Evolutionary conservation across 2,888 invertebrate species (phyloP).

Genomic region (Thereva unica): DNA sequence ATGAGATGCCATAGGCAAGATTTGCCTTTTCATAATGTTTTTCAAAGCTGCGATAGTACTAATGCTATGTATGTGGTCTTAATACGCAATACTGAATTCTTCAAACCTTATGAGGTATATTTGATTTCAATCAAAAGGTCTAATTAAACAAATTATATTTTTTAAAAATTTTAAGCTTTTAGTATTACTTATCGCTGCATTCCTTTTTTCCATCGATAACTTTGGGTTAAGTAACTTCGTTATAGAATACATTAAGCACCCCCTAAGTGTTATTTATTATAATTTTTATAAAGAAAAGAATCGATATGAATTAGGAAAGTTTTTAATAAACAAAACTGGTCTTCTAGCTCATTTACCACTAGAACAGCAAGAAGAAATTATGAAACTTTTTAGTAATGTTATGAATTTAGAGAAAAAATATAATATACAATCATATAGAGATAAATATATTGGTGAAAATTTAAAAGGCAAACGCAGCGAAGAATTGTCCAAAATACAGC

Average conservation of each 20-base stretch:
- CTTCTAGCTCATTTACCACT: conserved; percentile 6
- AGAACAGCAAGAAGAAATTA: conserved; percentile 11
- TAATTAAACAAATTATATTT: too few relatives aligned
- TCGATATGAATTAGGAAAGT: conserved; percentile 6
- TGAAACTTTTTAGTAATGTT: conserved; percentile 13
- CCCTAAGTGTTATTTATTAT: neutral
- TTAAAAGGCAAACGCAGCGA: neutral
- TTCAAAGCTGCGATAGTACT: too few relatives aligned
- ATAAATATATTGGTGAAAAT: neutral
- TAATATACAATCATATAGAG: neutral
- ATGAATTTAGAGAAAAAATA: neutral
- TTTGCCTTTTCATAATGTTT: too few relatives aligned
- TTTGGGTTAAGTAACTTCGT: neutral
- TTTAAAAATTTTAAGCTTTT: too few relatives aligned
- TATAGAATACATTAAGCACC: neutral
- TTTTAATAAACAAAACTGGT: conserved; percentile 30
- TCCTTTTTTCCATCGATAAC: too few relatives aligned
- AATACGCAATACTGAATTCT: too few relatives aligned
- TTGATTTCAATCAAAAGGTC: too few relatives aligned
- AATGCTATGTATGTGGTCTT: too few relatives aligned
- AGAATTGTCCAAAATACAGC: neutral
- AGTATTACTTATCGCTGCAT: too few relatives aligned
- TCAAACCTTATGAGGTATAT: too few relatives aligned
- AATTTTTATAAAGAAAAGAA: neutral
- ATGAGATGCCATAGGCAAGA: too few relatives aligned